Evolutionary conservation across 2,888 invertebrate genomes (phyloP).

Genomic region (Idaea dimidiata): DNA sequence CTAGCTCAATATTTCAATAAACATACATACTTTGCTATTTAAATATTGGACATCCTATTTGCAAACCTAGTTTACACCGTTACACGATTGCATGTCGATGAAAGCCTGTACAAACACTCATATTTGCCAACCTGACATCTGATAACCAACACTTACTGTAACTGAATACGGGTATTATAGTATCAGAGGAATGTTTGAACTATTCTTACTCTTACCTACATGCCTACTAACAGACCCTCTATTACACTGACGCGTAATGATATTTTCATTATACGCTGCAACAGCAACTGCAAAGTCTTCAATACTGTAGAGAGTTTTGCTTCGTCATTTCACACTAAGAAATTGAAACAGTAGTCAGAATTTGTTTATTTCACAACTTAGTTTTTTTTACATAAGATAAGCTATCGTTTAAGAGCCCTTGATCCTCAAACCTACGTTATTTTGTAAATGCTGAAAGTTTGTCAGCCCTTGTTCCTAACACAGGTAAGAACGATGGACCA

Average conservation of each 20-base stretch:
- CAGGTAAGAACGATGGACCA: too few species aligned
- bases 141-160: constrained; percentile 48
- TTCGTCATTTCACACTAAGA: too few species aligned
- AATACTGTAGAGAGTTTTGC: too few species aligned
- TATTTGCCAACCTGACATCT: constrained; percentile 39
- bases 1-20: not conserved
- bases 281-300: too few species aligned
- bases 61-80: constrained; percentile 32
- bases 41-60: constrained; percentile 31
- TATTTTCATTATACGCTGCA: constrained; percentile 8
- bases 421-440: too few species aligned
- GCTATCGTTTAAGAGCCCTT: too few species aligned
- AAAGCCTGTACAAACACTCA: constrained; percentile 14
- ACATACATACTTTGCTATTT: constrained; percentile 6
- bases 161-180: constrained; percentile 38
- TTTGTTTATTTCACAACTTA: too few species aligned
- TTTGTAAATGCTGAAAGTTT: too few species aligned
- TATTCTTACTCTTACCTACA: constrained; percentile 19
- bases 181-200: constrained; percentile 35
- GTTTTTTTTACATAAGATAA: too few species aligned
- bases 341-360: too few species aligned
- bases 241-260: constrained; percentile 36
- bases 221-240: constrained; percentile 30
- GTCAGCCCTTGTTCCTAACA: too few species aligned
- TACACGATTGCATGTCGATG: constrained; percentile 33